phyloP scores from a whole-genome alignment of 2,888 invertebrate species.

The Vesta saturnalis region DNA sequence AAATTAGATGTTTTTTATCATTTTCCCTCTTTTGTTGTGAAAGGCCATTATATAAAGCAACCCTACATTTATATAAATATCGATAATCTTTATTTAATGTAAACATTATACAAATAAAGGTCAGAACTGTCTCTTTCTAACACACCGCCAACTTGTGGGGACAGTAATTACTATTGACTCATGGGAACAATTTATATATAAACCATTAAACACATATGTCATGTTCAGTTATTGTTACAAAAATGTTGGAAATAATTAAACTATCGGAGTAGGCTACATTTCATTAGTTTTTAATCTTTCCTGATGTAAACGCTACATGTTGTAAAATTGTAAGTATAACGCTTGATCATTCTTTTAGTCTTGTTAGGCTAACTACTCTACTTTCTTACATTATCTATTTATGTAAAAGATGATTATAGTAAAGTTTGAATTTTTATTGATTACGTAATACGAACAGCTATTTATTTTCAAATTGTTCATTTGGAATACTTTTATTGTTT shows the following conservation, averaged over 20 bases:
- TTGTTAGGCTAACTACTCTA: too few relatives aligned
- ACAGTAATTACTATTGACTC: neutral
- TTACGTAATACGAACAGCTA: too few relatives aligned
- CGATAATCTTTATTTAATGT: slow-evolving; percentile 6
- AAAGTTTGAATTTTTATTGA: too few relatives aligned
- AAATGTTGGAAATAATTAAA: neutral
- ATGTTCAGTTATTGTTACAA: neutral
- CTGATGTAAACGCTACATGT: too few relatives aligned
- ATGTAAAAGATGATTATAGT: too few relatives aligned
- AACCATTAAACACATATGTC: neutral
- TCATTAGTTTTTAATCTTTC: too few relatives aligned
- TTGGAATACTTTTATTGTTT: too few relatives aligned
- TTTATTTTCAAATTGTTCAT: too few relatives aligned
- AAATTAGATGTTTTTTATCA: neutral
- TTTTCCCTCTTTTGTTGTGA: neutral
- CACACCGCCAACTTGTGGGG: neutral
- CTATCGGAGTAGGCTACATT: too few relatives aligned
- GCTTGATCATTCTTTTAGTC: too few relatives aligned
- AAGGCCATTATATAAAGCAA: neutral
- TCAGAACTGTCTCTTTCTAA: neutral
- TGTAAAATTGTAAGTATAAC: too few relatives aligned
- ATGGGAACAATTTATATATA: slow-evolving; percentile 1
- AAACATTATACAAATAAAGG: neutral
- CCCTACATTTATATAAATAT: neutral
- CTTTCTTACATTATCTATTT: too few relatives aligned